Base-by-base conservation (phyloP, 2,797 vertebrate species). In the Melanotaenia trifasciata region DNA sequence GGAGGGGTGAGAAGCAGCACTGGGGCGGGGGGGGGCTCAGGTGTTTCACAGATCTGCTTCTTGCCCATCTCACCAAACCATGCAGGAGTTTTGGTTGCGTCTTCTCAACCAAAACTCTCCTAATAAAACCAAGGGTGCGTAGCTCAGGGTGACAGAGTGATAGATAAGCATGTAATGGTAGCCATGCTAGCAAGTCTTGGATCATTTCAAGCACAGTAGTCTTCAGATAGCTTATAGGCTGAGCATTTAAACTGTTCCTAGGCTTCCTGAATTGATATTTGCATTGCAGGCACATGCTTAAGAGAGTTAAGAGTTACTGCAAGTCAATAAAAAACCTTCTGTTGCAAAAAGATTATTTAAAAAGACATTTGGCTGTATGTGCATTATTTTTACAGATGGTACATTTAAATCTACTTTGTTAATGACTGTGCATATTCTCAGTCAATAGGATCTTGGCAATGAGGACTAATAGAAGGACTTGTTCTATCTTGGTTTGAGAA, bases 61-160 rank as follows among this genome's bases (percentile, higher is more conserved):
- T 66, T 47, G 74, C 73, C 60, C 79, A 67, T 76, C 79, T 87
- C 73, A 72, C 78, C 86, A 63, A 80, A 74, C 80, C 83, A 74
- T 82, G 68, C 73, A 81, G 67, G 78, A 83, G 80, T 76, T 86
- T 79, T 72, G 80, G 84, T 85, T 72, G 79, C 69, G 58, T 78
- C 79, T 82, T 40, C 80, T 85, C 87, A 83, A 81, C 80, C 88
- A 85, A 86, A 86, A 85, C 84, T 82, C 74, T 85, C 74, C 82
- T 79, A 84, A 87, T 84, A 84, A 88, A 92, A 87, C n/a, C 69
- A 73, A 73, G 68, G 5, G 72, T 78, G 84, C 68, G 72, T 78
- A 68, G 63, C 80, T 47, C 64, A 28, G 28, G 67, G 58, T 79
- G 82, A 84, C 85, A 74, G 81, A 70, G 76, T 84, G 87, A 85